Evolutionary conservation across 2,888 invertebrate genomes (phyloP), one percentile per base, ranked within the genome.

Genomic region (Byasa hedistus): DNA sequence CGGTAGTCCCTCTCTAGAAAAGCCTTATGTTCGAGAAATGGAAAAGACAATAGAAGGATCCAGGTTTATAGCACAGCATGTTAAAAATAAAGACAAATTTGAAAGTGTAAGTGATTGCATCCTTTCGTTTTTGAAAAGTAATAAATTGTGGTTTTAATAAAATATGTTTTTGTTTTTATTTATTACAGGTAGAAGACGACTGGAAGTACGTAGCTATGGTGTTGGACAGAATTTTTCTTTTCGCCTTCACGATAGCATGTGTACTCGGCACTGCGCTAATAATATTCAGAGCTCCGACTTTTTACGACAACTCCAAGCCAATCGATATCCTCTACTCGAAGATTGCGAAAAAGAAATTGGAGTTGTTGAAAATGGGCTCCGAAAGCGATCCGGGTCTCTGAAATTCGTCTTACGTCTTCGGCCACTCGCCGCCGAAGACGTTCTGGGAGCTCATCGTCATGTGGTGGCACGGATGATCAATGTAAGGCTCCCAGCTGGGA

Each of bases 131-230:
- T 54, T 32, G 2, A 54, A 44, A 54, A 32, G 4, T 7, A 7
- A 5, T 7, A 7, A 32, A 56, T 39, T 36, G 57, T 19, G n/a
- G 55, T 23, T 22, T 8, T 5, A 23, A 57, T 52, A 21, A 23
- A n/a, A 56, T 56, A 24, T 60, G 2, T 48, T 48, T 32, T 21
- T 64, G n/a, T 48, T 48, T 23, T 44, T 36, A 32, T 63, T 19
- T 63, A 66, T 81, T 87, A 2, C 89, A 97, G 97, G 97, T 98
- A 79, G 97, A 96, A 87, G 98, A 98, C 91, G 99, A 99, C 91
- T 99, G 99, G 99, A 98, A 98, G 87, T 99, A 98, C 92, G 98
- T 99, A 68, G 95, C 95, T 66, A 97, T 98, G 98, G 98, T 99
- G 72, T 93, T 99, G 85, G 99, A 99, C 92, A 94, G 99, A 79